phyloP scores from a whole-genome alignment of 2,113 vertebrate species.

The Siphamia tubifer region DNA sequence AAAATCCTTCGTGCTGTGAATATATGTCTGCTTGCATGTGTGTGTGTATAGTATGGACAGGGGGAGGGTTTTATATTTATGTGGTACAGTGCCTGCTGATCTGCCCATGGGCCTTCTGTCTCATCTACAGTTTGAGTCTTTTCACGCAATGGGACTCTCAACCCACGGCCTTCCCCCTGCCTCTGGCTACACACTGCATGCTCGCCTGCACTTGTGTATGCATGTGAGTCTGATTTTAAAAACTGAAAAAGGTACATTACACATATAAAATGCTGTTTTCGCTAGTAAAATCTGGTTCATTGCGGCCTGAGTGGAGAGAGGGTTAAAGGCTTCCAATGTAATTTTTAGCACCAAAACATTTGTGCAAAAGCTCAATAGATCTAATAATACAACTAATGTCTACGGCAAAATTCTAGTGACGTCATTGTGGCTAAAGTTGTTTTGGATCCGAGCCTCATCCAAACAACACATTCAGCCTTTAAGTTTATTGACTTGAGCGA shows the following conservation, averaged over 20 bases:
- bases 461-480: not conserved
- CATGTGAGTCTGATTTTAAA: constrained; percentile 23
- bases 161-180: constrained; percentile 53
- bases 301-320: constrained; percentile 42
- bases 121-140: constrained; percentile 59
- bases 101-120: constrained; percentile 66
- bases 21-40: constrained; percentile 15
- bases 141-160: constrained; percentile 65
- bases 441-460: not conserved
- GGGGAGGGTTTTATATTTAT: constrained; percentile 47
- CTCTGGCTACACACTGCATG: constrained; percentile 50
- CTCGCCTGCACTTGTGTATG: constrained; percentile 23
- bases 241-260: not conserved
- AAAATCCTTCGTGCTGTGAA: constrained; percentile 8
- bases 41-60: constrained; percentile 29
- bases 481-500: not conserved
- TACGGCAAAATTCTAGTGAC: not conserved
- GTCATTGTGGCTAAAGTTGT: not conserved
- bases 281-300: constrained; percentile 38
- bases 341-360: constrained; percentile 1
- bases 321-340: constrained; percentile 3
- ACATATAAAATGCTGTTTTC: constrained; percentile 5
- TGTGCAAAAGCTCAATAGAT: not conserved
- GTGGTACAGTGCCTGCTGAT: constrained; percentile 56
- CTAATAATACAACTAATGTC: not conserved